Evolutionary conservation across 2,113 vertebrate species (phyloP).

Genomic region (Hiodon alosoides): DNA sequence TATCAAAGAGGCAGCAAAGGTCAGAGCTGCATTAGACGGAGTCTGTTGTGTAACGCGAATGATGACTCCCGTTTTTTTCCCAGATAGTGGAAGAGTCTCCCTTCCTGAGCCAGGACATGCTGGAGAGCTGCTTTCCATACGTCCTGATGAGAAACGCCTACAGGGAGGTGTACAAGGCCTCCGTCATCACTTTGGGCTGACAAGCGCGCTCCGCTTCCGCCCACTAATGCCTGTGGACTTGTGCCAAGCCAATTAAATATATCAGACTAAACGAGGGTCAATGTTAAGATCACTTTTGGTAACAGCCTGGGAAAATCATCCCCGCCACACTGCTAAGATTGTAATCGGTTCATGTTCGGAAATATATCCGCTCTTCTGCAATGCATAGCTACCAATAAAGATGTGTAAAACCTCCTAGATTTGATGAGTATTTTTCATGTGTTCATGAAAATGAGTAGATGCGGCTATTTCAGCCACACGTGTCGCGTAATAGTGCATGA

Average conservation of each 20-base stretch:
- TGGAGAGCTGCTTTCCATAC: conserved; percentile 87
- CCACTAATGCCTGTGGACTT: background rate
- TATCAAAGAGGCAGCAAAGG: background rate
- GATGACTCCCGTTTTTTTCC: background rate
- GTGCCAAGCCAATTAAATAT: background rate
- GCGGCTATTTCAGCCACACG: background rate
- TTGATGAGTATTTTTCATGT: background rate
- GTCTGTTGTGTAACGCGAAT: background rate
- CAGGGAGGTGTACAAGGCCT: conserved; percentile 72
- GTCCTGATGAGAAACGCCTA: conserved; percentile 85
- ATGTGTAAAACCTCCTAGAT: background rate
- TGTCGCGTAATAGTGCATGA: background rate
- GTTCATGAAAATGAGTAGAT: background rate
- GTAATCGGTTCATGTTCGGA: background rate
- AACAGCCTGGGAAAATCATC: background rate
- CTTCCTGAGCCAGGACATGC: conserved; percentile 82
- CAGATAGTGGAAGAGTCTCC: conserved; percentile 85
- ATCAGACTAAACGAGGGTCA: background rate
- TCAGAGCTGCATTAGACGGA: background rate
- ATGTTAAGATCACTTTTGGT: background rate
- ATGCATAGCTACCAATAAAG: background rate
- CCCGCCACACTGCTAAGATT: background rate
- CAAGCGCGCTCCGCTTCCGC: background rate
- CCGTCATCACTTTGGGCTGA: conserved; percentile 56
- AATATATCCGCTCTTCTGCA: background rate